Evolutionary conservation across 2,888 invertebrate species (phyloP).

Genomic region (Crocallis elinguaria): DNA sequence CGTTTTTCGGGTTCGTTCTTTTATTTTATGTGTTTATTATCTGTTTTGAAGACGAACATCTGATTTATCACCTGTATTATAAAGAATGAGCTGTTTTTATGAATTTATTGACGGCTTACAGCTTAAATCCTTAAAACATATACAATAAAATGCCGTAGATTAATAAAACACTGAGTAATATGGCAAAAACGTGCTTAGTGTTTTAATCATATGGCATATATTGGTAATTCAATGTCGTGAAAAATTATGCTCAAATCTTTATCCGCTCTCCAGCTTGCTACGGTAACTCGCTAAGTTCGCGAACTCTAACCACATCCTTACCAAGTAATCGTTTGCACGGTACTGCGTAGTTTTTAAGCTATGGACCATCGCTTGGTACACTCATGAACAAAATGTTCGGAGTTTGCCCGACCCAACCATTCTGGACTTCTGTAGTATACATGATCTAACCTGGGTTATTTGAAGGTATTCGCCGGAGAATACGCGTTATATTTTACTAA

Average conservation of each 20-base stretch:
- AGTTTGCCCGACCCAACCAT: constrained; percentile 22
- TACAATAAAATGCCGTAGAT: background rate
- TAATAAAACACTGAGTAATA: too few species aligned
- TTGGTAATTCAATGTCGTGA: too few species aligned
- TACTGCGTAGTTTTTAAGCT: constrained; percentile 64
- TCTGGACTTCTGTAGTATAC: constrained; percentile 16
- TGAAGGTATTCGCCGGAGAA: constrained; percentile 4
- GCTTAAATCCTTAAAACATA: background rate
- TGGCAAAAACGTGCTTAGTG: too few species aligned
- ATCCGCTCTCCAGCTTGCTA: background rate
- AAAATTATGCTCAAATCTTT: too few species aligned
- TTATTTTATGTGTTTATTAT: constrained; percentile 26
- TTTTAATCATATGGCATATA: too few species aligned
- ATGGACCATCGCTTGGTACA: constrained; percentile 43
- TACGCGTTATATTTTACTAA: background rate
- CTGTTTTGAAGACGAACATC: constrained; percentile 21
- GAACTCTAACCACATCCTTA: constrained; percentile 34
- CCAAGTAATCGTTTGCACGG: constrained; percentile 47
- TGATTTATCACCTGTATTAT: constrained; percentile 31
- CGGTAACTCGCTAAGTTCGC: background rate
- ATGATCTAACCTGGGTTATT: constrained; percentile 9
- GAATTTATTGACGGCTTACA: constrained; percentile 2
- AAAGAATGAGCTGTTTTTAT: constrained; percentile 4
- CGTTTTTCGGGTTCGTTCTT: constrained; percentile 40
- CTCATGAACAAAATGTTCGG: constrained; percentile 23